Base-by-base conservation (phyloP, 2,888 invertebrate genomes). In the Dromius quadrimaculatus region DNA sequence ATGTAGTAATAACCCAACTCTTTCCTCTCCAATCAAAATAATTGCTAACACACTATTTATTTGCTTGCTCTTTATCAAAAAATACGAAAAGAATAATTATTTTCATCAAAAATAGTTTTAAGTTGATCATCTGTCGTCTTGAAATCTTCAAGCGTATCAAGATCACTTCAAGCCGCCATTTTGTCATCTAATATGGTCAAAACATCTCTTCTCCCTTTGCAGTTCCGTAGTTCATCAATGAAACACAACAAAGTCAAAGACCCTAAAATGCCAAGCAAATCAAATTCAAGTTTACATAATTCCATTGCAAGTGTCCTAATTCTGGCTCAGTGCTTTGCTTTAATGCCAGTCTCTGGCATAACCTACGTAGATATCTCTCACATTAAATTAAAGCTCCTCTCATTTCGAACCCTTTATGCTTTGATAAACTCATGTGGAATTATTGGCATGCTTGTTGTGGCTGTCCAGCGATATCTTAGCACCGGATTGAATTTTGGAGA, bases 251-350 rank as follows among this genome's bases (percentile, higher is more conserved):
- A 54, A 54, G 36, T n/a, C 1, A 65, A 36, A 4, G 20, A 34
- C 43, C 6, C 11, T 34, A 47, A 2, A 34, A 11, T 8, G 19
- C 2, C 9, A 22, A 65, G 4, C 9, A 50, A 54, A 43, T 68
- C 34, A 8, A 47, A 47, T 9, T 61, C 70, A 8, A 22, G 22
- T 36, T 75, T 80, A 13, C 76, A 79, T 70, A 76, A 77, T 23
- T 75, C 73, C 32, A 75, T 79, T 20, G 74, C 76, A n/a, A 79
- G 77, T 63, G 74, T 77, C 6, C 64, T 80, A 15, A 65, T 76
- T 15, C 72, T 78, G 43, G 78, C 77, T 0, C 79, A 80, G 72
- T 76, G 76, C 63, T 80, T 79, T 63, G 80, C 78, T 0, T 74
- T 79, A 9, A 79, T 80, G 79, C 80, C 80, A 3, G 45, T 80